Base-by-base conservation (phyloP, 2,113 vertebrate genomes). In the Microcebus griseorufus region DNA sequence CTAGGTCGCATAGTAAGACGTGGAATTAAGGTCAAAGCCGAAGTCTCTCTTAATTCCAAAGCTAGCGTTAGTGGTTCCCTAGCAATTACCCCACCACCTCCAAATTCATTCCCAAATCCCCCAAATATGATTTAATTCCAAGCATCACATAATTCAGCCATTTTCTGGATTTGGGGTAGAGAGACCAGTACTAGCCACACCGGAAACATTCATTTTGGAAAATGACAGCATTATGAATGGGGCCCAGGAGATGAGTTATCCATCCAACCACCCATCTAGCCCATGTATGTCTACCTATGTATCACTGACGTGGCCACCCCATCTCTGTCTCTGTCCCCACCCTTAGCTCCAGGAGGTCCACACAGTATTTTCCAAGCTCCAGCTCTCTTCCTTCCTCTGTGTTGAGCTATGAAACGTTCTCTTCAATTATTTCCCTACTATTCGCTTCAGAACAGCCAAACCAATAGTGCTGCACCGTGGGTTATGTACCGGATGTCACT, bases 371-470 rank as follows among this genome's bases (percentile, higher is more conserved):
- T 51, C 79, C 9, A 88, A 97, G 94, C 34, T 64, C 69, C 78
- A 34, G 96, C 76, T 97, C 88, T 95, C 97, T 97, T 75, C 29
- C 9, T 83, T 80, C 60, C 5, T 76, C 94, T 48, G 75, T 70
- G 84, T 55, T 96, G 76, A 65, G 92, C 95, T 97, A 76, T 96
- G 91, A 97, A 97, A 98, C 94, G 64, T 93, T 95, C 86, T 96
- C 95, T 96, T 97, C 96, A 97, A 96, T 98, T 98, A 97, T 98
- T 98, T 97, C 94, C 93, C 94, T 93, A 87, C 93, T 92, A 67
- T 62, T 87, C 29, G 13, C 94, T 93, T 98, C 73, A n/a, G 91
- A 96, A 9, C 93, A 96, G 97, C 97, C 95, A 97, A 95, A 94
- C 97, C 98, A 80, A 20, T 42, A 82, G 97, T 22, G 51, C 97